Base-by-base conservation (phyloP, 2,797 vertebrate genomes). In the Smutsia temminckii region DNA sequence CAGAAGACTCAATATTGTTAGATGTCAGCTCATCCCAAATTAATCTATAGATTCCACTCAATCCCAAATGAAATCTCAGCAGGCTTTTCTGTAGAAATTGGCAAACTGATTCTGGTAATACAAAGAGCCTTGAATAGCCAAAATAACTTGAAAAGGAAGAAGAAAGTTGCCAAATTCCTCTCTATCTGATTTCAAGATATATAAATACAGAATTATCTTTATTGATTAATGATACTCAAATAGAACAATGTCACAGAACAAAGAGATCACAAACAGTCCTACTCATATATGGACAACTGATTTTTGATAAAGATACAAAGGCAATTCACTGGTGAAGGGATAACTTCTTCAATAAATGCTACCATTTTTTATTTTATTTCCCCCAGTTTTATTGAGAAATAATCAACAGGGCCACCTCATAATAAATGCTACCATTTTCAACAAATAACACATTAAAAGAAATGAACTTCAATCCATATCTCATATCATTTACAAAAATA, bases 261-360 rank as follows among this genome's bases (percentile, higher is more conserved):
- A 77, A 94, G 29, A 75, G 3, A 68, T 13, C 42, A 18, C 49
- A 78, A 89, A 90, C 63, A 77, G 34, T 86, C 77, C 34, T 23
- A 78, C 1, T n/a, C 27, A 61, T 80, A 49, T 42, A 63, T 34
- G 37, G 57, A 61, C 49, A 84, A 46, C 37, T 55, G 17, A 55
- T 23, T 87, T 95, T 94, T 94, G 57, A 74, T 59, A 68, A 95
- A 92, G 51, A 77, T 29, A 16, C 55, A 92, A 75, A 91, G 46
- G 23, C 5, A 86, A 34, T 17, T 80, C 20, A 86, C 66, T 29
- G 12, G 23, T 57, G 20, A 84, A 80, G 90, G 13, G 34, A n/a
- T 25, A 68, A 8, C 42, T 61, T 92, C 77, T 63, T 42, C 49
- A 93, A 81, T 34, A 96, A 91, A 71, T 59, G 46, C 17, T 49